A percentile compares a stretch with the other conserved stretches of the same genome.
phyloP scores from a whole-genome alignment of 2,888 invertebrate species.

The Parelbella ahira region DNA sequence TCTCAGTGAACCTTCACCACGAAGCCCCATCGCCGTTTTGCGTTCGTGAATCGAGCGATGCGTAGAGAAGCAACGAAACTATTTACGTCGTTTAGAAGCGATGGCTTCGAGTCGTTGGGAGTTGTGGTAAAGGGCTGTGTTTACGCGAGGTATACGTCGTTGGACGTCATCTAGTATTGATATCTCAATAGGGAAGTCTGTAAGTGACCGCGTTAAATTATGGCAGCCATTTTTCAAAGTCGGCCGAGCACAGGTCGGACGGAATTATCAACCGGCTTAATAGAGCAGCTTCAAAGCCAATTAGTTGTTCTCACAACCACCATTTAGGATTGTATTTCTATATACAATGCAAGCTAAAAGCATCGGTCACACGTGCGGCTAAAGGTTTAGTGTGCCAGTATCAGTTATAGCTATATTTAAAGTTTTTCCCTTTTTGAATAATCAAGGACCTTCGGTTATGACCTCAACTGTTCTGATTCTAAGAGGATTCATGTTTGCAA shows the following conservation, averaged over 20 bases:
- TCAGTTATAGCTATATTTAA: background rate
- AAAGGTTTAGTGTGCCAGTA: conserved; percentile 14
- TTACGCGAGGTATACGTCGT: conserved; percentile 60
- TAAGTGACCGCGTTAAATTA: conserved; percentile 76
- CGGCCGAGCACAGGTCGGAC: conserved; percentile 38
- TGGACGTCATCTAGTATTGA: conserved; percentile 71
- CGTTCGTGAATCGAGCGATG: conserved; percentile 15
- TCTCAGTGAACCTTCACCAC: conserved; percentile 62
- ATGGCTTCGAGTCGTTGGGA: conserved; percentile 1
- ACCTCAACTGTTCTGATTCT: too few species aligned
- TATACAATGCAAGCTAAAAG: conserved; percentile 21
- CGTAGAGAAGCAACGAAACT: conserved; percentile 11
- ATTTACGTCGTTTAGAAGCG: conserved; percentile 16
- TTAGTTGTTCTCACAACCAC: conserved; percentile 46
- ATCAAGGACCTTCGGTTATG: too few species aligned
- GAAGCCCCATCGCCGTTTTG: conserved; percentile 43
- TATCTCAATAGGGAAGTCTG: conserved; percentile 78
- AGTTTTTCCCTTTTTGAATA: too few species aligned
- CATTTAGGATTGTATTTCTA: conserved; percentile 30
- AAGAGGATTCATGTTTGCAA: too few species aligned
- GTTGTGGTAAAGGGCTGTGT: conserved; percentile 34
- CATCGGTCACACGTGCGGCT: conserved; percentile 20
- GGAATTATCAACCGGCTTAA: conserved; percentile 61
- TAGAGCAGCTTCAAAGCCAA: conserved; percentile 65
- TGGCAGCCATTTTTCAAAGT: conserved; percentile 74